A percentile compares a stretch with the other conserved stretches of the same genome.
phyloP scores from a whole-genome alignment of 2,888 invertebrate species.

The Smittia sp. region DNA sequence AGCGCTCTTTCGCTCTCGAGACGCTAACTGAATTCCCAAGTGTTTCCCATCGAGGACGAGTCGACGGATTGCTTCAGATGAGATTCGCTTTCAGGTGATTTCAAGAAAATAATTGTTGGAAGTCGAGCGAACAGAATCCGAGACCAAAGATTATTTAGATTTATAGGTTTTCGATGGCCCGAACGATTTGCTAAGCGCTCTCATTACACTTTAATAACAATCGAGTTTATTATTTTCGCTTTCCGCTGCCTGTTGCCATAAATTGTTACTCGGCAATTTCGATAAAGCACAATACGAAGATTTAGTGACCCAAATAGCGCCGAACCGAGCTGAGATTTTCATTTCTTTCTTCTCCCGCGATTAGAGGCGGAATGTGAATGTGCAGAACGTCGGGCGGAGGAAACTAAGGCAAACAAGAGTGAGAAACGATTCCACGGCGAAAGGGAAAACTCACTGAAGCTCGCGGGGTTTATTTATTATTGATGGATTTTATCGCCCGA shows the following conservation, averaged over 20 bases:
- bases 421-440: background rate
- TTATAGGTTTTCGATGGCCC: background rate
- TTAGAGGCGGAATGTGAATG: background rate
- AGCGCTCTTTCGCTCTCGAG: background rate
- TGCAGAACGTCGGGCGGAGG: background rate
- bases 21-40: background rate
- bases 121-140: background rate
- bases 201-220: background rate
- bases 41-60: background rate
- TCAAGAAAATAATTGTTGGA: background rate
- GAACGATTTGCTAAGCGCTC: background rate
- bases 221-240: background rate
- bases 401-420: background rate
- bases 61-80: background rate
- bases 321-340: background rate
- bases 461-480: background rate
- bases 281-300: slow-evolving; percentile 8
- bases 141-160: background rate
- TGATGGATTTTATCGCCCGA: background rate
- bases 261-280: background rate
- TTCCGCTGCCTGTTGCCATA: background rate
- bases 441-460: too few relatives aligned
- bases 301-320: background rate
- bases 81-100: background rate
- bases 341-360: background rate